Conservation (phyloP, 1,140 invertebrate species). For the Drosophila arizonae region DNA sequence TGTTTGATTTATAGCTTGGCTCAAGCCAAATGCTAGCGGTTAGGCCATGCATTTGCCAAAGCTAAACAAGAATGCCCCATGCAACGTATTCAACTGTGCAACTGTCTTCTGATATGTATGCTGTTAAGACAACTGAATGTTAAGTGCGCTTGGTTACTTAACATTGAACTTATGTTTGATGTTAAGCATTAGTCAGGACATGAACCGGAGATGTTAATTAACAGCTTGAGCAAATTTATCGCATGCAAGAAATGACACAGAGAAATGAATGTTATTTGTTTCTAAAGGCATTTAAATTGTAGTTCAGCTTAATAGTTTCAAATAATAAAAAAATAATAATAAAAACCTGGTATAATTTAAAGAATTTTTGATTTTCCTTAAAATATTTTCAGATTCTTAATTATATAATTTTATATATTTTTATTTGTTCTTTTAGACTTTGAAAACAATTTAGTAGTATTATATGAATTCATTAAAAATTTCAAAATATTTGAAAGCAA, state of each 20-base stretch:
- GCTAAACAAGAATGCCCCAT: slow-evolving; percentile 2
- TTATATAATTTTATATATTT: too few species aligned
- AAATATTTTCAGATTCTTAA: too few species aligned
- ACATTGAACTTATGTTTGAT: not conserved
- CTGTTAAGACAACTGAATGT: too few species aligned
- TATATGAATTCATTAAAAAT: too few species aligned
- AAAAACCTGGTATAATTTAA: not conserved
- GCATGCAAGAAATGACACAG: slow-evolving; percentile 39
- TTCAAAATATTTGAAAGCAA: too few species aligned
- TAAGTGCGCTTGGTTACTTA: not conserved
- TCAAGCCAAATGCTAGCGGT: not conserved
- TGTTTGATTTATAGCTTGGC: slow-evolving; percentile 8
- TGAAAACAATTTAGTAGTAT: too few species aligned
- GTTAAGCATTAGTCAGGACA: slow-evolving; percentile 47
- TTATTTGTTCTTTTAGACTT: too few species aligned
- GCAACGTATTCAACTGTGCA: not conserved
- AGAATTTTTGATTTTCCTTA: not conserved
- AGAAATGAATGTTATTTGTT: not conserved
- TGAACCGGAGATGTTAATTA: slow-evolving; percentile 12
- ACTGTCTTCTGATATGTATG: too few species aligned
- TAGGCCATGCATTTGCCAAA: slow-evolving; percentile 21
- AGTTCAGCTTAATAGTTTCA: too few species aligned
- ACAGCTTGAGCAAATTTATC: not conserved
- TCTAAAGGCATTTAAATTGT: not conserved
- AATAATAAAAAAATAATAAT: not conserved